Conservation (phyloP, 2,113 vertebrate species). For the Psammodynastes pulverulentus region DNA sequence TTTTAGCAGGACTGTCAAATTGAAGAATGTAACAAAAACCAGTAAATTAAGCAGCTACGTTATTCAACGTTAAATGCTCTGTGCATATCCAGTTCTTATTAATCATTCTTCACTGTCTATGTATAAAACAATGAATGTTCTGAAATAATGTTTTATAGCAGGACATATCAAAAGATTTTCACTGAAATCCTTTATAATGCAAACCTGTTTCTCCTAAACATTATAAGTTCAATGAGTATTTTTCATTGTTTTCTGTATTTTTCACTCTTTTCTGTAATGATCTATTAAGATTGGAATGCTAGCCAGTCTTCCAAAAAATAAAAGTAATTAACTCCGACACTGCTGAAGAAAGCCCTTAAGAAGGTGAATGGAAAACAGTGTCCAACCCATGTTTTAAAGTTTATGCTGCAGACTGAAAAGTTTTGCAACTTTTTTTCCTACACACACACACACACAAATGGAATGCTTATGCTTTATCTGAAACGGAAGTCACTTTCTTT, state of each 20-base stretch:
- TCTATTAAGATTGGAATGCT: conserved; percentile 28
- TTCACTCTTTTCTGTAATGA: neutral
- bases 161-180: conserved; percentile 6
- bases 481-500: conserved; percentile 60
- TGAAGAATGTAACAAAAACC: neutral
- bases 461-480: conserved; percentile 52
- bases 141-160: conserved; percentile 32
- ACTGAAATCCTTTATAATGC: conserved; percentile 21
- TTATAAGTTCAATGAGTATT: neutral
- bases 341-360: neutral
- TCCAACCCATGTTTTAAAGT: neutral
- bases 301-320: neutral
- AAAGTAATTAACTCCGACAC: neutral
- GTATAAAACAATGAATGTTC: conserved; percentile 11
- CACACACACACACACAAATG: conserved; percentile 36
- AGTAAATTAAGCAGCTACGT: neutral
- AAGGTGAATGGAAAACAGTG: neutral
- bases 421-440: conserved; percentile 46
- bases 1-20: neutral
- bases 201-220: neutral
- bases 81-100: conserved; percentile 52
- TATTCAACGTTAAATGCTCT: neutral
- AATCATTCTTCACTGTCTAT: conserved; percentile 43
- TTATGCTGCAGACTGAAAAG: conserved; percentile 17
- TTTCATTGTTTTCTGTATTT: neutral